Evolutionary conservation across 53 echinoderm and acorn worm genomes (phyloP), one percentile per base, ranked within the genome.

Genomic region (Astropecten irregularis): DNA sequence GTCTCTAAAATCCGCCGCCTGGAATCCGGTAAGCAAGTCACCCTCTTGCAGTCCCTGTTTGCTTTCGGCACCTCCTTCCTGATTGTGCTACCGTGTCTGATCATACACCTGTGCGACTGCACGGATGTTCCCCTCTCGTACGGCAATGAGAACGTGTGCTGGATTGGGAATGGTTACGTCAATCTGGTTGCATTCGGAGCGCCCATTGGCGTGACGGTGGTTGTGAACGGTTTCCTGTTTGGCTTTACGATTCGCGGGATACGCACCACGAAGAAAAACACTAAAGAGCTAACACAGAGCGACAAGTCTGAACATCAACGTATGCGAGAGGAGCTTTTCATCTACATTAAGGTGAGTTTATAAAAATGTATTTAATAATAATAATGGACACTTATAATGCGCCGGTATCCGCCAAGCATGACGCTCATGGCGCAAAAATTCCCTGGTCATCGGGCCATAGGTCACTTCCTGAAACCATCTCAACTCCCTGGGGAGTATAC

Each of bases 51-150:
- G 40, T 49, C 38, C 9, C 2, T 81, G 1, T 54, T 82, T 18
- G 72, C 85, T 16, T 85, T 89, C 68, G 72, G 82, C 5, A 40
- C 66, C 26, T 67, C 92, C 39, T 34, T 76, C 3, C 11, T 69
- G 2, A 52, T 92, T 11, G 83, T 77, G n/a, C 19, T 83, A 0
- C 61, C 72, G 0, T 89, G 89, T 27, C 58, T 92, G 25, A 28
- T 83, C 25, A 14, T 92, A 5, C 92, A 92, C 37, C 65, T 90
- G 9, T 86, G 86, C 22, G 74, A 66, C 35, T 83, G 83, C 84
- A 49, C 38, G 10, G 91, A 87, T 3, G 40, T 65, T 21, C 84
- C 83, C 8, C 31, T 91, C 11, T 33, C 28, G 39, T 87, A 87
- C 31, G 87, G 87, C 36, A 60, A 74, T 19, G 55, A 83, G 9